Evolutionary conservation across 1,140 invertebrate species (phyloP).

Genomic region (Bradynema listronoti): DNA sequence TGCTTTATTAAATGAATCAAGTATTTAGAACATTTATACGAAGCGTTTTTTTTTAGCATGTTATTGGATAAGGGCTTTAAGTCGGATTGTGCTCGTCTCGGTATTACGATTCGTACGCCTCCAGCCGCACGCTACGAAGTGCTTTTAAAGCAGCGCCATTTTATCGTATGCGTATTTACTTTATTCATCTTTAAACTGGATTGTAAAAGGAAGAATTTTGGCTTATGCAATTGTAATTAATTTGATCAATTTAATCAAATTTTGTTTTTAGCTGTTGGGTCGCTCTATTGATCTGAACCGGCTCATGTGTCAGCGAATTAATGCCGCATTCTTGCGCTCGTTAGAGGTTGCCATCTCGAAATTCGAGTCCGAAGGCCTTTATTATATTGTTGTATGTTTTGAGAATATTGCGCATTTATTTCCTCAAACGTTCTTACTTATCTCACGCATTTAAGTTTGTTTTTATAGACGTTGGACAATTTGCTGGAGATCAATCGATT

Average conservation of each 20-base stretch:
- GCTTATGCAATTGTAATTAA: too few species aligned
- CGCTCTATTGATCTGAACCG: constrained; percentile 93
- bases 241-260: too few species aligned
- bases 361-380: constrained; percentile 94
- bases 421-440: neutral
- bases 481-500: constrained; percentile 84
- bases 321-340: constrained; percentile 71
- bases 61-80: constrained; percentile 91
- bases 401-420: constrained; percentile 23
- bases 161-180: constrained; percentile 61
- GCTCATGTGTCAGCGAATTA: constrained; percentile 88
- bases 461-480: constrained; percentile 77
- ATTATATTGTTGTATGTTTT: constrained; percentile 77
- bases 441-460: neutral
- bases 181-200: neutral
- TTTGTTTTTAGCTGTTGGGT: constrained; percentile 76
- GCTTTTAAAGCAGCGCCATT: constrained; percentile 86
- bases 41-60: constrained; percentile 70
- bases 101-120: constrained; percentile 74
- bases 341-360: constrained; percentile 85
- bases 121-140: constrained; percentile 88
- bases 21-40: neutral
- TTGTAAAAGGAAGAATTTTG: neutral
- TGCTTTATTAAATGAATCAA: constrained; percentile 3
- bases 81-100: constrained; percentile 79